Conservation (phyloP, 2,113 vertebrate genomes). For the Plecturocebus donacophilus region DNA sequence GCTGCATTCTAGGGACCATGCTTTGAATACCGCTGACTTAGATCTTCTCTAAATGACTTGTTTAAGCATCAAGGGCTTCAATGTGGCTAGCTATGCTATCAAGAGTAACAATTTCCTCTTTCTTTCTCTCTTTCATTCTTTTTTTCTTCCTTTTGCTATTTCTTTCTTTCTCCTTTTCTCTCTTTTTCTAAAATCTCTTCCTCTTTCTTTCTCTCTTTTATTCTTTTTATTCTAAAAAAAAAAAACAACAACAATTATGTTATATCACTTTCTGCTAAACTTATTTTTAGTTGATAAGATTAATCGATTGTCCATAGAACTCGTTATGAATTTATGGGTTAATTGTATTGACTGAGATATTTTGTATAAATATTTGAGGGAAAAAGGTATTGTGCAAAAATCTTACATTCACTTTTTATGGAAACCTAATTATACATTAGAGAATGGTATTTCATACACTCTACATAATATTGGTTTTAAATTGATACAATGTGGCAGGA, state of each 20-base stretch:
- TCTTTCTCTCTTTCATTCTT: too few relatives aligned
- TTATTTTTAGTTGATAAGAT: not conserved
- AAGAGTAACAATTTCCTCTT: not conserved
- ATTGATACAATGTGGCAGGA: not conserved
- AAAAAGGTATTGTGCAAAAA: conserved; percentile 3
- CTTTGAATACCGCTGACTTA: not conserved
- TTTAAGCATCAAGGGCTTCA: not conserved
- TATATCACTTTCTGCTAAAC: not conserved
- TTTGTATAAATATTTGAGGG: not conserved
- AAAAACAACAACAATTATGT: too few relatives aligned
- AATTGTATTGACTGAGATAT: not conserved
- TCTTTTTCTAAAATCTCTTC: too few relatives aligned
- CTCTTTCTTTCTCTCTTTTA: too few relatives aligned
- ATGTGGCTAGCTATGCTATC: not conserved
- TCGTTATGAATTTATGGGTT: not conserved
- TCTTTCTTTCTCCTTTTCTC: too few relatives aligned
- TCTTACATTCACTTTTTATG: not conserved
- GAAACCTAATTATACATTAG: not conserved
- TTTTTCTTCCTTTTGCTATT: too few relatives aligned
- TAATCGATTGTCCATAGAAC: not conserved
- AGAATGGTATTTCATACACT: not conserved
- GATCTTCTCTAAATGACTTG: not conserved
- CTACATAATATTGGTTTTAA: not conserved
- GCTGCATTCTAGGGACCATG: not conserved
- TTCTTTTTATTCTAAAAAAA: too few relatives aligned